Percentiles rank a stretch among this genome's conserved stretches.
Evolutionary conservation across 1,140 invertebrate species (phyloP).

Genomic region (Pristionchus pacificus): DNA sequence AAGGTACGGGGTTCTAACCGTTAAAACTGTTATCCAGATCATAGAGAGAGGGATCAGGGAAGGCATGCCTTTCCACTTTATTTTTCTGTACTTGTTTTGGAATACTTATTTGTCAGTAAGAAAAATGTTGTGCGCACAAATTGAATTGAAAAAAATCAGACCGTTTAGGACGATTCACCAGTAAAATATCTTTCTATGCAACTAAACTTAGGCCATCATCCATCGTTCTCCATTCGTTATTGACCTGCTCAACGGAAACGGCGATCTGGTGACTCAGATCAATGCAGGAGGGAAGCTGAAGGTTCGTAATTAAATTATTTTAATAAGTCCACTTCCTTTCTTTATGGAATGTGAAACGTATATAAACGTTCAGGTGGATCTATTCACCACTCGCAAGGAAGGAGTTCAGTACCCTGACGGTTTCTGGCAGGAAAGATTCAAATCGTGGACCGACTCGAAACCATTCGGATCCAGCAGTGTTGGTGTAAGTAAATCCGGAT

Average conservation of each 20-base stretch:
- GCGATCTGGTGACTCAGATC: conserved; percentile 24
- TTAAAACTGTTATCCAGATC: too few relatives aligned
- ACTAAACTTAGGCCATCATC: conserved; percentile 42
- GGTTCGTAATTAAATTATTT: conserved; percentile 9
- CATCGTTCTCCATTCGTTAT: conserved; percentile 42
- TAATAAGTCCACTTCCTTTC: too few relatives aligned
- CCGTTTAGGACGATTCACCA: too few relatives aligned
- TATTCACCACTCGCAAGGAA: conserved; percentile 65
- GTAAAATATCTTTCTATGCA: too few relatives aligned
- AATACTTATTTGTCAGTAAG: too few relatives aligned
- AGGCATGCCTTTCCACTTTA: too few relatives aligned
- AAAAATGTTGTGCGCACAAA: neutral
- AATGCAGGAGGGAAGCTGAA: conserved; percentile 30
- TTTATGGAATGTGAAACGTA: neutral
- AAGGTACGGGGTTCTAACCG: too few relatives aligned
- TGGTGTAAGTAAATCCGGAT: too few relatives aligned
- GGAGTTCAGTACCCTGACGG: conserved; percentile 69
- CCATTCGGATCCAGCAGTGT: conserved; percentile 68
- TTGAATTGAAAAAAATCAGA: too few relatives aligned
- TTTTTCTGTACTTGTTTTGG: too few relatives aligned
- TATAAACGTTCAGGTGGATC: conserved; percentile 80
- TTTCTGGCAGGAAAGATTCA: conserved; percentile 93
- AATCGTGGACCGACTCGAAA: conserved; percentile 85
- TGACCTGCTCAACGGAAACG: conserved; percentile 37
- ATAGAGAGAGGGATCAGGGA: too few relatives aligned